Evolutionary conservation across 2,888 invertebrate genomes (phyloP), one percentile per base, ranked within the genome.

Genomic region (Clepsis dumicolana): DNA sequence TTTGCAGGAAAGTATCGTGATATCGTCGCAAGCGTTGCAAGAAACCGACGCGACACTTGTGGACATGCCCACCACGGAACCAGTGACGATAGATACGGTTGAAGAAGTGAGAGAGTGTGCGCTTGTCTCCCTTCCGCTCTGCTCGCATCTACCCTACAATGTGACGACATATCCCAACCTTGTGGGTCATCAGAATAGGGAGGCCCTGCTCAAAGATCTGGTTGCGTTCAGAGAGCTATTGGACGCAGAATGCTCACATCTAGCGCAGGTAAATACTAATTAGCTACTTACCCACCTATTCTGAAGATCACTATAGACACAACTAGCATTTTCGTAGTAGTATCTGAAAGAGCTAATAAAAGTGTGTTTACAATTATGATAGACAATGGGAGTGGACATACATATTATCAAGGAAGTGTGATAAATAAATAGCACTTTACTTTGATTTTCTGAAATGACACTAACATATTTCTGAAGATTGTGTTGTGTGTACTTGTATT

Each of bases 161-260:
- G 84, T 94, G 10, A 98, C 98, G 0, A 96, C 97, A 0, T 98
- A 97, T 84, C 98, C 98, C 0, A 98, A 98, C 86, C 88, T 96
- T 14, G 94, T 97, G 65, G 96, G 96, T 0, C 97, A 97, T 76
- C 86, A 88, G 57, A 94, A 94, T 1, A 84, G 94, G 52, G 94
- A 95, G 27, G 96, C 96, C 50, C 95, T 98, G 50, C 77, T 91
- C 74, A 81, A 95, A 48, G 96, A 98, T 83, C 94, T 98, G 21
- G 97, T 98, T 56, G 95, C 96, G 0, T 98, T 97, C 82, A 95
- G 97, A 70, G 97, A 97, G 84, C 90, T 98, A n/a, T 96, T 98
- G 7, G 98, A 98, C 83, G 97, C 97, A 0, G 98, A 98, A 87
- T 98, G 98, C 85, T 98, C 97, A 78, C 94, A 96, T 72, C 94